A percentile compares a stretch with the other conserved stretches of the same genome.
Evolutionary conservation across 2,113 vertebrate genomes (phyloP).

Genomic region (Shinisaurus crocodilurus): DNA sequence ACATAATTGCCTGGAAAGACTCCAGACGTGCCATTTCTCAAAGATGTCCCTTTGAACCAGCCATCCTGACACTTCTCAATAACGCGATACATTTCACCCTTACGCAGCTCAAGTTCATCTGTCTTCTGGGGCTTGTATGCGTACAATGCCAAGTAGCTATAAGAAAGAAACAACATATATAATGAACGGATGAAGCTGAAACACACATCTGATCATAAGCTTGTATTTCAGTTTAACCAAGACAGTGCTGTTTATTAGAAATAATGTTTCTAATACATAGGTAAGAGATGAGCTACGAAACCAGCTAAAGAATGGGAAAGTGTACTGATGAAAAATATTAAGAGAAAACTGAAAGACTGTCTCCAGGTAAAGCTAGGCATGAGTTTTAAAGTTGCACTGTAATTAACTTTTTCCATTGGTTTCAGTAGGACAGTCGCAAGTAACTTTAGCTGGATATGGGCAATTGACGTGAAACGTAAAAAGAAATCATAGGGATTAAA

Average conservation of each 20-base stretch:
- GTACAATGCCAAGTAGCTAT: constrained; percentile 91
- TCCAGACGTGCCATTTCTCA: constrained; percentile 90
- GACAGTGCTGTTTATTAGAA: background rate
- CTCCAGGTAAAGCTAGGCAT: background rate
- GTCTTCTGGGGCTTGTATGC: constrained; percentile 98
- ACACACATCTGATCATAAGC: background rate
- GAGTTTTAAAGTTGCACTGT: background rate
- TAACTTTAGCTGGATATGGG: background rate
- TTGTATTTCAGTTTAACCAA: background rate
- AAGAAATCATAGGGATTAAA: constrained; percentile 21
- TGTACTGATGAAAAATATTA: background rate
- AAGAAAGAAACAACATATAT: constrained; percentile 29
- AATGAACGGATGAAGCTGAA: background rate
- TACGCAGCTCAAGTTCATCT: constrained; percentile 94
- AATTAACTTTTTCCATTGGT: background rate
- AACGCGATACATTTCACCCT: constrained; percentile 98
- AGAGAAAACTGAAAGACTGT: background rate
- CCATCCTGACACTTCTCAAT: constrained; percentile 98
- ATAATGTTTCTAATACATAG: background rate
- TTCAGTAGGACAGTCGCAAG: background rate
- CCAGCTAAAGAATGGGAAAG: background rate
- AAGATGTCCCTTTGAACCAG: constrained; percentile 97
- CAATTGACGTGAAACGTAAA: background rate
- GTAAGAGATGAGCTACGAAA: background rate
- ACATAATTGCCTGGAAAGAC: constrained; percentile 99